Evolutionary conservation across 2,888 invertebrate species (phyloP), one percentile per base, ranked within the genome.

Genomic region (Ptycholaimellus sp.): DNA sequence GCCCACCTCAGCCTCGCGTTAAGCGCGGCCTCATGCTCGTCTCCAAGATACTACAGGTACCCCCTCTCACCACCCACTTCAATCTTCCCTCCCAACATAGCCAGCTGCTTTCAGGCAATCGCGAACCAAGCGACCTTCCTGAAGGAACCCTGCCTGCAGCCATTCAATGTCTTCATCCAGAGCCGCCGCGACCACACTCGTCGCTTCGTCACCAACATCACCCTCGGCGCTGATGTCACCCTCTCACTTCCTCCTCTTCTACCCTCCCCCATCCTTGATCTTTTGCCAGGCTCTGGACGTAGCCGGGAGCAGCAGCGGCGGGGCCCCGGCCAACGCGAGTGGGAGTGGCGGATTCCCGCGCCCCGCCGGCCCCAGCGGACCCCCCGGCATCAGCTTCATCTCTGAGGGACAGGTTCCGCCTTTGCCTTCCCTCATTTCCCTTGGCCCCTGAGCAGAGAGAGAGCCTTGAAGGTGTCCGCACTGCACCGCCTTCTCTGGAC

Each of bases 41-140:
- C 77, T 87, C 87, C 1, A 93, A 93, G 65, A 87, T 93, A 43
- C 67, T 93, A 42, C 93, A 93, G 30, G 30, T 29, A n/a, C 14
- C 5, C 14, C 14, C 13, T 25, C 13, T 7, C 13, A 7, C 13
- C 7, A 25, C 25, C n/a, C n/a, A n/a, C n/a, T n/a, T n/a, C n/a
- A n/a, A n/a, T 25, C 13, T 13, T 9, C 25, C 7, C 13, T 25
- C 25, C 7, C 25, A 13, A 7, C 25, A 25, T 13, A 7, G 25
- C 13, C 7, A 25, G 7, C 13, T 13, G 25, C 5, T 29, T 29
- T 2, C 42, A 44, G 64, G 90, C 90, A 59, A 90, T 93, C 46
- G 93, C 90, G 22, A 93, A 93, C 65, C 85, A 90, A 59, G 81
- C 93, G 13, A 82, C 87, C 56, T 90, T 90, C 65, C 82, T 82